phyloP scores from a whole-genome alignment of 1,140 invertebrate species.

The Sitobion miscanthi region DNA sequence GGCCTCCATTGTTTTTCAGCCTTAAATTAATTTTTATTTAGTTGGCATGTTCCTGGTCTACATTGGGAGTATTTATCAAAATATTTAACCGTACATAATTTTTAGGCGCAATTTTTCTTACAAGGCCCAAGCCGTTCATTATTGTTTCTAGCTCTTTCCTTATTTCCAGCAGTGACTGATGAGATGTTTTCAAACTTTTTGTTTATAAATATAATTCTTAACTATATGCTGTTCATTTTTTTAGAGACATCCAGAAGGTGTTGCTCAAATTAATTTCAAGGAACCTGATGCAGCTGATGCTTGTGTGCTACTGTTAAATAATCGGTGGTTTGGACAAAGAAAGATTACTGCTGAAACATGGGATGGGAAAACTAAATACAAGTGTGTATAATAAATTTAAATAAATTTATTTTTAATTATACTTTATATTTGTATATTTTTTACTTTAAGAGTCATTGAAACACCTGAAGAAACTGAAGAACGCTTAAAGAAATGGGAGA shows the following conservation, averaged over 20 bases:
- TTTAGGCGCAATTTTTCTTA: too few relatives aligned
- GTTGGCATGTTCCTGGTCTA: too few relatives aligned
- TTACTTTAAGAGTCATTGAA: conserved; percentile 75
- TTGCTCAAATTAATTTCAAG: conserved; percentile 90
- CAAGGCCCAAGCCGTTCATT: too few relatives aligned
- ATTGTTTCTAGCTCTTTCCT: too few relatives aligned
- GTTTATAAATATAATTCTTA: background rate
- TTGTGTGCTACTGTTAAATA: conserved; percentile 87
- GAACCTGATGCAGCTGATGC: conserved; percentile 89
- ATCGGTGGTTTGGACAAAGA: conserved; percentile 88
- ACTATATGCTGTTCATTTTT: conserved; percentile 43
- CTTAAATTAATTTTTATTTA: too few relatives aligned
- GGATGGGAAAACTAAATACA: conserved; percentile 96
- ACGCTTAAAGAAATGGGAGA: conserved; percentile 86
- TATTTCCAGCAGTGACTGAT: too few relatives aligned
- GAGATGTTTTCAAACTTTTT: background rate
- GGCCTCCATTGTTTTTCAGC: too few relatives aligned
- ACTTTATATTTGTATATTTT: conserved; percentile 28
- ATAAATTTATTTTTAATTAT: background rate
- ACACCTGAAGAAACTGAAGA: conserved; percentile 86
- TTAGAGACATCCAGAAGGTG: conserved; percentile 90
- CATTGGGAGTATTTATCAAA: too few relatives aligned
- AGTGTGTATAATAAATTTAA: conserved; percentile 64
- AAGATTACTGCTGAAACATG: conserved; percentile 86
- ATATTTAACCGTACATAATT: too few relatives aligned